Conservation (phyloP, 1,140 invertebrate species). For the Atta colombica region DNA sequence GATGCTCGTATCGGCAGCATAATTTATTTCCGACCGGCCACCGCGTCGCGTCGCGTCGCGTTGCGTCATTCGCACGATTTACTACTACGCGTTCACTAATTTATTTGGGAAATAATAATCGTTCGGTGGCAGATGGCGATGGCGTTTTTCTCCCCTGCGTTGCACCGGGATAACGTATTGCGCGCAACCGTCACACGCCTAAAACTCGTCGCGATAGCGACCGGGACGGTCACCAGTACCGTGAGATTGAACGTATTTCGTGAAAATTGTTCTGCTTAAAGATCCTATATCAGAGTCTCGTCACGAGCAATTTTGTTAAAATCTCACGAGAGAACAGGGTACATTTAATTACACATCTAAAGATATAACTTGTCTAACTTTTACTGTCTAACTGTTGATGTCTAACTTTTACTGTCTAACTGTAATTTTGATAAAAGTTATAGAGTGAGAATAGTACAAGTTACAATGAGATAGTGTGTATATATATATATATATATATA, state of each 20-base stretch:
- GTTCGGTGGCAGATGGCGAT: slow-evolving; percentile 54
- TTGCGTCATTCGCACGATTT: slow-evolving; percentile 45
- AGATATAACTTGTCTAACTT: too few species aligned
- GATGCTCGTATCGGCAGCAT: slow-evolving; percentile 57
- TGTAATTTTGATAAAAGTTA: too few species aligned
- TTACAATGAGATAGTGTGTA: too few species aligned
- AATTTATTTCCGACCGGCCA: slow-evolving; percentile 44
- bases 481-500: too few species aligned
- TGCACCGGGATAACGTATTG: slow-evolving; percentile 38
- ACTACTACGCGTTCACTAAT: slow-evolving; percentile 52
- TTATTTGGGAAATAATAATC: slow-evolving; percentile 62
- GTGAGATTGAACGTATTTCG: neutral
- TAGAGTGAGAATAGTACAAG: too few species aligned
- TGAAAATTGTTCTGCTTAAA: slow-evolving; percentile 35
- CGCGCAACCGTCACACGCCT: slow-evolving; percentile 29
- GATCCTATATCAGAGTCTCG: too few species aligned
- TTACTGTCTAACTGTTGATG: too few species aligned
- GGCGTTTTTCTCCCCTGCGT: slow-evolving; percentile 40
- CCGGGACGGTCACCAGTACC: neutral
- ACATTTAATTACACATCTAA: too few species aligned
- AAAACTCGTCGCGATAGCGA: slow-evolving; percentile 18
- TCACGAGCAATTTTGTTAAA: too few species aligned
- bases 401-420: too few species aligned
- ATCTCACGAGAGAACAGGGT: too few species aligned
- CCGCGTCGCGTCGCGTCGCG: slow-evolving; percentile 13